A percentile compares a stretch with the other conserved stretches of the same genome.
These are phyloP conservation scores for Temnopleurus reevesii DNA, from an alignment of 53 echinoderm and acorn worm species.

Conservation along the genomic window DNA sequence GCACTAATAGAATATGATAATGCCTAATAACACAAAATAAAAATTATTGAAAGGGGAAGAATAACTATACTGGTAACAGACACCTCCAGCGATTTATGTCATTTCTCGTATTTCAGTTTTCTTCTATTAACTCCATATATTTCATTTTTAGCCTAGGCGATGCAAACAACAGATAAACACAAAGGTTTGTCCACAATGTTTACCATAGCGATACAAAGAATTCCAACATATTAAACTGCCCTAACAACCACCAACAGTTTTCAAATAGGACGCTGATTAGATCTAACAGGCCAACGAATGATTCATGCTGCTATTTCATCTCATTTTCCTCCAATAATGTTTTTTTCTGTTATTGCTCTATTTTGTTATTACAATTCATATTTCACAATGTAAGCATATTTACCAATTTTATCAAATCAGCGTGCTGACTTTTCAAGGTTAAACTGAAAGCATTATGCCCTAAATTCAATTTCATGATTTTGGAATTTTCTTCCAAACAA, in stretches of 20 bases:
- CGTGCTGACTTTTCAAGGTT: constrained; percentile 1
- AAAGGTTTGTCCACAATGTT: background rate
- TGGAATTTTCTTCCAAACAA: background rate
- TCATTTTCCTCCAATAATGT: too few relatives aligned
- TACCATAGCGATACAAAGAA: background rate
- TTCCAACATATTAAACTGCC: background rate
- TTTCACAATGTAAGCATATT: constrained; percentile 5
- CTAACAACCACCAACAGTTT: background rate
- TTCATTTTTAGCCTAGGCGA: background rate
- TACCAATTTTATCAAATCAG: background rate
- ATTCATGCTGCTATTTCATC: constrained; percentile 2
- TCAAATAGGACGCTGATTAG: constrained; percentile 2
- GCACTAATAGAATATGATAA: too few relatives aligned
- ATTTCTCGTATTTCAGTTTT: too few relatives aligned
- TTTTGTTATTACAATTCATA: background rate
- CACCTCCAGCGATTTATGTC: too few relatives aligned
- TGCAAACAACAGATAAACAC: constrained; percentile 10
- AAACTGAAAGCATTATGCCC: background rate
- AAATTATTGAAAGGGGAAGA: too few relatives aligned
- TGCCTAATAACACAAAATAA: too few relatives aligned
- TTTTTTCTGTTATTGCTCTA: too few relatives aligned
- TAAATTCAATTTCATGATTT: background rate
- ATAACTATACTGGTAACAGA: too few relatives aligned
- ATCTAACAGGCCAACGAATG: background rate
- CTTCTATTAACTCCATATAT: too few relatives aligned